phyloP scores from a whole-genome alignment of 2,888 invertebrate species.

The Lathronympha strigana region DNA sequence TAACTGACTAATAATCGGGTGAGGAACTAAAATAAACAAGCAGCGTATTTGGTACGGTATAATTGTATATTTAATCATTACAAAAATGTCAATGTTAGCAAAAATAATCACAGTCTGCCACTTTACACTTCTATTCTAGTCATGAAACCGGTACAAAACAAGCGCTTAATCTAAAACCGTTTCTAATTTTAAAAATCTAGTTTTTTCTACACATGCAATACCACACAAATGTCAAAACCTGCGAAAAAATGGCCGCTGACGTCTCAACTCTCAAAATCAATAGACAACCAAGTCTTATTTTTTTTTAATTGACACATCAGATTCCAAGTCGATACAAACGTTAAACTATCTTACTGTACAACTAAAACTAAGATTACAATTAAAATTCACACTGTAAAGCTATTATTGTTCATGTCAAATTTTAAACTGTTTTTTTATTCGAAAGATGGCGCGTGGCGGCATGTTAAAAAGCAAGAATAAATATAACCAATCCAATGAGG shows the following conservation, averaged over 20 bases:
- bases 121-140: constrained; percentile 55
- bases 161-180: constrained; percentile 34
- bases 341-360: constrained; percentile 57
- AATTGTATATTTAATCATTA: constrained; percentile 81
- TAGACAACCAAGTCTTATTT: background rate
- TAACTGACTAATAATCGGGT: too few species aligned
- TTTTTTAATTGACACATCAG: constrained; percentile 7
- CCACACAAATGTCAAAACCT: constrained; percentile 48
- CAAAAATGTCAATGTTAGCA: constrained; percentile 84
- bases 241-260: constrained; percentile 17
- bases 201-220: constrained; percentile 48
- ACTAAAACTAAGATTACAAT: constrained; percentile 46
- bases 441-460: constrained; percentile 39
- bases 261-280: constrained; percentile 13
- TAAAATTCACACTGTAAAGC: constrained; percentile 40
- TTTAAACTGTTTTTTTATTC: constrained; percentile 30
- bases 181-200: constrained; percentile 44
- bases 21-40: constrained; percentile 49
- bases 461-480: constrained; percentile 35
- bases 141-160: constrained; percentile 41
- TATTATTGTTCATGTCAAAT: constrained; percentile 36
- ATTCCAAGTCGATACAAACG: constrained; percentile 44
- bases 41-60: constrained; percentile 76
- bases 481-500: constrained; percentile 42
- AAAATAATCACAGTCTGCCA: constrained; percentile 84